Evolutionary conservation across 2,797 vertebrate species (phyloP).

Genomic region (Syngnathus acus): DNA sequence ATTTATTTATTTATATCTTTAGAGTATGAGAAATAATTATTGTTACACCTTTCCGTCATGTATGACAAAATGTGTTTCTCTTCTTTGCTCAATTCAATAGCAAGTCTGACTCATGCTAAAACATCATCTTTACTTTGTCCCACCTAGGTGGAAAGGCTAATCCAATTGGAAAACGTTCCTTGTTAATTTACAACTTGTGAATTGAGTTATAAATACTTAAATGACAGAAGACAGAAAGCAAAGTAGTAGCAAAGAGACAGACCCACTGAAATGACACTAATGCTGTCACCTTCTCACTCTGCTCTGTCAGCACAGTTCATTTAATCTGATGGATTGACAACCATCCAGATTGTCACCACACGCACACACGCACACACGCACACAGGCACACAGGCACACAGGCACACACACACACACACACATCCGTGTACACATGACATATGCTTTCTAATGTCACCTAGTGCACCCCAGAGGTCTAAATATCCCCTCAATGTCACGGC

Average conservation of each 20-base stretch:
- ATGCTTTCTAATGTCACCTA: slow-evolving; percentile 42
- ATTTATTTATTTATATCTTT: not conserved
- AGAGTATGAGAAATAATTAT: not conserved
- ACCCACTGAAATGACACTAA: not conserved
- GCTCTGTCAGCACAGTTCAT: slow-evolving; percentile 27
- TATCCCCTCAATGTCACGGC: slow-evolving; percentile 26
- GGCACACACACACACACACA: slow-evolving; percentile 11
- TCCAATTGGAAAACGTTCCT: too few species aligned
- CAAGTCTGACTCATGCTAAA: too few species aligned
- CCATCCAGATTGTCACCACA: slow-evolving; percentile 37
- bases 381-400: slow-evolving; percentile 15
- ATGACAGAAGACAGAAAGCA: not conserved
- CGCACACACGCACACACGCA: slow-evolving; percentile 11
- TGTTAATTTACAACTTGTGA: not conserved
- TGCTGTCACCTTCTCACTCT: slow-evolving; percentile 23
- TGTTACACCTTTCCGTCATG: too few species aligned
- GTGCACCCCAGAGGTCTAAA: slow-evolving; percentile 36
- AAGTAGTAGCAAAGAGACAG: not conserved
- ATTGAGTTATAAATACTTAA: not conserved
- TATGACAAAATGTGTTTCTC: too few species aligned
- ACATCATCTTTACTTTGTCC: too few species aligned
- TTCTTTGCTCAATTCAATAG: too few species aligned
- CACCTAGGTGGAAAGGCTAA: too few species aligned
- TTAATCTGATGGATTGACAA: slow-evolving; percentile 52
- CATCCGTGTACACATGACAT: slow-evolving; percentile 30